Percentiles rank a stretch among this genome's conserved stretches.
Conservation (phyloP, 1,140 invertebrate genomes). For the Dendroctonus valens region DNA sequence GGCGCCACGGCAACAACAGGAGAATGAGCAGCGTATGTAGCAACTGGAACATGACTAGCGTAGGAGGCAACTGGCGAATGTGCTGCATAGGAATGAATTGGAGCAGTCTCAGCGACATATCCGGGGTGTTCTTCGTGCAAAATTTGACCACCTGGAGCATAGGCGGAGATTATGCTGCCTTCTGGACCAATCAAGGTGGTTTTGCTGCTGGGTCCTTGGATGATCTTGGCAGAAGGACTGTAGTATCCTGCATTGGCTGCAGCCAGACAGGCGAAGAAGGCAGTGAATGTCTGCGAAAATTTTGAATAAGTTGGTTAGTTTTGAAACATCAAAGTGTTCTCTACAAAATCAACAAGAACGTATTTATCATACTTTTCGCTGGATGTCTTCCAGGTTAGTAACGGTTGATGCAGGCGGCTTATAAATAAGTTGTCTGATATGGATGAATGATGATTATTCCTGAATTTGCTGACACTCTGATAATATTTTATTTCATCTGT, state of each 20-base stretch:
- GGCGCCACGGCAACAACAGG: conserved; percentile 22
- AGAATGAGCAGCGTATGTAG: neutral
- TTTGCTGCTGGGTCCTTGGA: conserved; percentile 41
- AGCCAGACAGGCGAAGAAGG: conserved; percentile 28
- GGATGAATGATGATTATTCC: no score
- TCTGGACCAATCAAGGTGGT: conserved; percentile 41
- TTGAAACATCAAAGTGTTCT: neutral
- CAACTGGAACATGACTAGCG: conserved; percentile 25
- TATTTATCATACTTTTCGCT: no score
- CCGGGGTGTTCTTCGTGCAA: conserved; percentile 35
- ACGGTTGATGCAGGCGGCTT: no score
- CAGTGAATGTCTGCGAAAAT: neutral
- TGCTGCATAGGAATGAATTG: conserved; percentile 1
- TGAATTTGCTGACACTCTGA: no score
- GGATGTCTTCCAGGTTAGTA: no score
- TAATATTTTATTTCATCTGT: no score
- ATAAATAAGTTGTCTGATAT: no score
- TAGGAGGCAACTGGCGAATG: conserved; percentile 10
- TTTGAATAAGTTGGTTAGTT: neutral
- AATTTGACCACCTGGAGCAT: conserved; percentile 38
- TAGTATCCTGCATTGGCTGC: conserved; percentile 31
- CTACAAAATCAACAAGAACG: no score
- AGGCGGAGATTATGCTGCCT: conserved; percentile 40
- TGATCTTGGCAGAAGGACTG: conserved; percentile 28
- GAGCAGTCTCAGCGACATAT: conserved; percentile 26